Evolutionary conservation across 2,113 vertebrate species (phyloP).

Genomic region (Mobula birostris): DNA sequence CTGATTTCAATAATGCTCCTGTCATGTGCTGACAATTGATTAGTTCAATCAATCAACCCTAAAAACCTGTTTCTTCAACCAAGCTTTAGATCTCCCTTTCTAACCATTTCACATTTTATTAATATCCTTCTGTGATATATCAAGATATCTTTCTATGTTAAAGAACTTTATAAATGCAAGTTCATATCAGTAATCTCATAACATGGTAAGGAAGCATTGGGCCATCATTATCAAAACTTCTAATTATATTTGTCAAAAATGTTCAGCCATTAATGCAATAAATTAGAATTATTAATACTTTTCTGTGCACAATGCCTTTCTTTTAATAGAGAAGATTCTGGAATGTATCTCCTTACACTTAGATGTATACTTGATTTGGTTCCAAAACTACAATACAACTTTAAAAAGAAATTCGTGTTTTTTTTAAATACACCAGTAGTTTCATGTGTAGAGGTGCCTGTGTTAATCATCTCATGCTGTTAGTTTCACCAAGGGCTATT

Average conservation of each 20-base stretch:
- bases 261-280: neutral
- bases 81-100: neutral
- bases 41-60: neutral
- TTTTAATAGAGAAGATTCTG: neutral
- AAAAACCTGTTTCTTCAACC: neutral
- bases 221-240: neutral
- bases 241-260: neutral
- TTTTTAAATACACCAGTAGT: neutral
- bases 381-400: neutral
- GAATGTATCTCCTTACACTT: neutral
- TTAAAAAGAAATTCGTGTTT: neutral
- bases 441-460: neutral
- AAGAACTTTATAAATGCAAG: neutral
- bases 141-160: neutral
- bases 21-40: no score
- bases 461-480: neutral
- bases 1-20: no score
- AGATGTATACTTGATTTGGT: neutral
- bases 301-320: neutral
- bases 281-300: neutral
- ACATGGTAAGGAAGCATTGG: neutral
- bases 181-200: neutral
- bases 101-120: neutral
- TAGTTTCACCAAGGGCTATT: neutral
- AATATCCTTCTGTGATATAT: neutral